phyloP scores from a whole-genome alignment of 2,888 invertebrate species.

The Spatulosminthurus flaviceps region DNA sequence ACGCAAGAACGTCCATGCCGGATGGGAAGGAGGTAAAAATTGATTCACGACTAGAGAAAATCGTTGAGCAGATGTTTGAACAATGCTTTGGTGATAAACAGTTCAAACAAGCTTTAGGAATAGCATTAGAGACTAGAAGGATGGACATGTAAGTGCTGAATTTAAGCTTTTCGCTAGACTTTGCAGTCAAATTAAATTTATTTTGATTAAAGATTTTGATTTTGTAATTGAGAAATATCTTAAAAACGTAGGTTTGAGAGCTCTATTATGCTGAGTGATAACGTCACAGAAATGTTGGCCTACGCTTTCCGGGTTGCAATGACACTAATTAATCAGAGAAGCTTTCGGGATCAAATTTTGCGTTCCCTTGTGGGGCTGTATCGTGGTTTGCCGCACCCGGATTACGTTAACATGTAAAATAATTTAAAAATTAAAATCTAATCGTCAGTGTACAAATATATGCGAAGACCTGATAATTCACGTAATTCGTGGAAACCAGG shows the following conservation, averaged over 20 bases:
- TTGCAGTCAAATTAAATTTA: too few species aligned
- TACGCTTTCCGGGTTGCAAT: constrained; percentile 97
- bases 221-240: not conserved
- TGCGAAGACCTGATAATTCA: too few species aligned
- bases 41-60: constrained; percentile 85
- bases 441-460: not conserved
- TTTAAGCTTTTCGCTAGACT: not conserved
- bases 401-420: constrained; percentile 89
- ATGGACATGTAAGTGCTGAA: constrained; percentile 87
- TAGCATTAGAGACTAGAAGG: constrained; percentile 94
- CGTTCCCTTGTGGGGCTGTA: constrained; percentile 90
- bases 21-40: constrained; percentile 73
- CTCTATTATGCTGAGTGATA: constrained; percentile 67
- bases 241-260: constrained; percentile 55
- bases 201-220: not conserved
- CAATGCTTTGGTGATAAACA: constrained; percentile 94
- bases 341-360: constrained; percentile 90
- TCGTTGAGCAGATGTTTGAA: constrained; percentile 97
- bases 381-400: constrained; percentile 86
- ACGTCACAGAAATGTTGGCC: constrained; percentile 90
- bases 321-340: constrained; percentile 93
- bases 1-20: constrained; percentile 77
- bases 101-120: constrained; percentile 92
- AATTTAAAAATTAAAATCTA: not conserved
- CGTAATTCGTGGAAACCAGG: too few species aligned